A percentile compares a stretch with the other conserved stretches of the same genome.
Conservation (phyloP, 2,888 invertebrate species). For the Ophonus ardosiacus region DNA sequence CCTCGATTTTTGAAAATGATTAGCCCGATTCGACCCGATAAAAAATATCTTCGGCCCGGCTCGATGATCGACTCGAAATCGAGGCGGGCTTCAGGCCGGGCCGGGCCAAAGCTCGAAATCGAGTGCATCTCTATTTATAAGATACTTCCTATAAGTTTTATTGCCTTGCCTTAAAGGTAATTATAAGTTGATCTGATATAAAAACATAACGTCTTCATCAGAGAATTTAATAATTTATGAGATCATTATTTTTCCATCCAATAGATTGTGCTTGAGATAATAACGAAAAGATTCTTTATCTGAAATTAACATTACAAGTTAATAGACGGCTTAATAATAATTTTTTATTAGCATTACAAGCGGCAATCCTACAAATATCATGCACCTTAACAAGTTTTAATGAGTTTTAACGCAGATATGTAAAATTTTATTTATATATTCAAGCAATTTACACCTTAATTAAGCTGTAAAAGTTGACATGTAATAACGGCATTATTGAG, state of each 20-base stretch:
- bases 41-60: no score
- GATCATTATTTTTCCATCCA: conserved; percentile 23
- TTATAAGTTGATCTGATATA: conserved; percentile 46
- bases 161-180: conserved; percentile 25
- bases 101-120: no score
- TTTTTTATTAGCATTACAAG: conserved; percentile 20
- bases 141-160: background rate
- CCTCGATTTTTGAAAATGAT: no score
- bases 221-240: conserved; percentile 49
- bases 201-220: conserved; percentile 31
- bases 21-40: no score
- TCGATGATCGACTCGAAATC: no score
- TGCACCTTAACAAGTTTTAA: conserved; percentile 8
- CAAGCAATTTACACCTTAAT: conserved; percentile 8
- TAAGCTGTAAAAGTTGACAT: conserved; percentile 34
- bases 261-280: conserved; percentile 28
- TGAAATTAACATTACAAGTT: conserved; percentile 40
- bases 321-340: conserved; percentile 30
- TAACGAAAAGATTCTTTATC: conserved; percentile 27
- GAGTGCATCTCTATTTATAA: no score
- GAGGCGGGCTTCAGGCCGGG: no score
- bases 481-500: conserved; percentile 14
- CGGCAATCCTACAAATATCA: background rate
- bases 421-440: conserved; percentile 11
- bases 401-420: conserved; percentile 11